These are phyloP conservation scores for Salarias fasciatus DNA, from an alignment of 2,797 vertebrate genomes.

Conservation along the genomic window DNA sequence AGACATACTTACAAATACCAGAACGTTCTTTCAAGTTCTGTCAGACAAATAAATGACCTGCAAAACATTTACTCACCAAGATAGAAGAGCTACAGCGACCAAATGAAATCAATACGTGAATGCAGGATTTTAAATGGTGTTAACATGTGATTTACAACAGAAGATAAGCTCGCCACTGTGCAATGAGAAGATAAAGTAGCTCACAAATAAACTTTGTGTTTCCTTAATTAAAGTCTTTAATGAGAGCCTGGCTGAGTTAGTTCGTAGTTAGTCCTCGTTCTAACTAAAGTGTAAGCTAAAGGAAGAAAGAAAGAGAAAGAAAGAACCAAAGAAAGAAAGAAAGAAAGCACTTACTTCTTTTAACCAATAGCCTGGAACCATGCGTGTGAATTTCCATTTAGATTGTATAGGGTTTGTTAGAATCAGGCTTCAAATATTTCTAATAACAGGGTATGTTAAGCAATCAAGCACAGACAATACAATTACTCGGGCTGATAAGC, in stretches of 20 bases:
- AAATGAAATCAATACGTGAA: slow-evolving; percentile 59
- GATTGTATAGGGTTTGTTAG: slow-evolving; percentile 48
- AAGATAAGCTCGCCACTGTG: slow-evolving; percentile 61
- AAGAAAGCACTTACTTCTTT: slow-evolving; percentile 12
- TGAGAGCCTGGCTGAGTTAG: slow-evolving; percentile 45
- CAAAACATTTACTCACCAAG: slow-evolving; percentile 45
- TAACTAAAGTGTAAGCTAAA: slow-evolving; percentile 30
- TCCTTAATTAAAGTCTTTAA: slow-evolving; percentile 57
- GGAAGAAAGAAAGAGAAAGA: background rate
- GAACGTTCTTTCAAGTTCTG: background rate
- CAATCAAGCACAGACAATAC: slow-evolving; percentile 58
- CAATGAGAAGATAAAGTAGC: slow-evolving; percentile 61
- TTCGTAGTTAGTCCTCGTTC: slow-evolving; percentile 11
- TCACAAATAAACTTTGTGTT: slow-evolving; percentile 57
- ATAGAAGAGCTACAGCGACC: slow-evolving; percentile 39
- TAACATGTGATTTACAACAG: slow-evolving; percentile 66
- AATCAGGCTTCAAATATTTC: slow-evolving; percentile 41
- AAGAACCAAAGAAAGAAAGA: background rate
- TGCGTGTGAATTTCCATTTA: slow-evolving; percentile 65
- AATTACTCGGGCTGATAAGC: slow-evolving; percentile 40
- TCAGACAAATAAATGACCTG: slow-evolving; percentile 29
- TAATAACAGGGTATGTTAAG: slow-evolving; percentile 53
- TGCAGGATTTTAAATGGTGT: slow-evolving; percentile 59
- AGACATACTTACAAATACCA: background rate
- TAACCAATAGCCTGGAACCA: slow-evolving; percentile 26